Conservation (phyloP, 1,140 invertebrate species). For the Pogonus chalceus region DNA sequence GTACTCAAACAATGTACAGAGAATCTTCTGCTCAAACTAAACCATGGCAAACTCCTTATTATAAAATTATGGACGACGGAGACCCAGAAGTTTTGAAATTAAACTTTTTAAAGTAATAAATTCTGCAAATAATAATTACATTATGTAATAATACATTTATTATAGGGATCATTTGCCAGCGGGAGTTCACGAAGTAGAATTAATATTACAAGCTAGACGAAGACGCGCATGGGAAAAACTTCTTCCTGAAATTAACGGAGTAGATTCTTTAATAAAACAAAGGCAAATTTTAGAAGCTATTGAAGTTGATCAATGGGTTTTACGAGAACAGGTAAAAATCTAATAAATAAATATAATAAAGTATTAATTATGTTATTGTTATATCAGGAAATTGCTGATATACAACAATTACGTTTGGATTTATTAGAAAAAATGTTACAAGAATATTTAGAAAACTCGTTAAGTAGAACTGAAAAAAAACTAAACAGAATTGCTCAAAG, state of each 20-base stretch:
- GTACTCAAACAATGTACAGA: conserved; percentile 59
- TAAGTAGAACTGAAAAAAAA: conserved; percentile 33
- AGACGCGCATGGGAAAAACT: conserved; percentile 46
- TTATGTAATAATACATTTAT: conserved; percentile 38
- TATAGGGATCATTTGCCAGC: conserved; percentile 49
- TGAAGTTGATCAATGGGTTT: conserved; percentile 53
- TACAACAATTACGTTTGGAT: conserved; percentile 44
- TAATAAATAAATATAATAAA: background rate
- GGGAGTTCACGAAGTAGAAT: conserved; percentile 49
- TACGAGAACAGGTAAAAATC: conserved; percentile 46
- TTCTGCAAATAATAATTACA: conserved; percentile 24
- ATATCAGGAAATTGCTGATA: conserved; percentile 48
- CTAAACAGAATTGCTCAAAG: conserved; percentile 35
- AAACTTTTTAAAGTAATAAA: conserved; percentile 50
- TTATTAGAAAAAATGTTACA: conserved; percentile 38
- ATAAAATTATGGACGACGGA: conserved; percentile 37
- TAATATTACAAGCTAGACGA: conserved; percentile 50
- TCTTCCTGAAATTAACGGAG: conserved; percentile 39
- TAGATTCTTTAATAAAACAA: conserved; percentile 41
- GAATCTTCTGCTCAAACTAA: conserved; percentile 68
- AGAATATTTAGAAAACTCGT: conserved; percentile 30
- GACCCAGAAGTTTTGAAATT: conserved; percentile 51
- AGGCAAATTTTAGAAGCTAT: conserved; percentile 48
- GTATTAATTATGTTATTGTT: background rate
- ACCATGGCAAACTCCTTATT: conserved; percentile 61